A percentile compares a stretch with the other conserved stretches of the same genome.
Evolutionary conservation across 2,888 invertebrate genomes (phyloP).

Genomic region (Sphinx pinastri): DNA sequence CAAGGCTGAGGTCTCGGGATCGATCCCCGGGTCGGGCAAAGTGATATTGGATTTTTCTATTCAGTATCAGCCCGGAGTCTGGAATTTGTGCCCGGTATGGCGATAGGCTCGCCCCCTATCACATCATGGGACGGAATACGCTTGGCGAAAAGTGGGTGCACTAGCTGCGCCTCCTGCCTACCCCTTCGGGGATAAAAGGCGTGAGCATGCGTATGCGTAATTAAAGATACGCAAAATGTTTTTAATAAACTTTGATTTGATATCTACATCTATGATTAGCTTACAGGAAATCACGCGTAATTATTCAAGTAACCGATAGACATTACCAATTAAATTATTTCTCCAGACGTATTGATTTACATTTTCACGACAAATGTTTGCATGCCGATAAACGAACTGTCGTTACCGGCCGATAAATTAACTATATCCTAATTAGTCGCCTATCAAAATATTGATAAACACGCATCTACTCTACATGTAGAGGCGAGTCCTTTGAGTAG

Average conservation of each 20-base stretch:
- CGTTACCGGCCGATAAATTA: background rate
- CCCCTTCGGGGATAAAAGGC: too few species aligned
- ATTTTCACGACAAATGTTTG: conserved; percentile 3
- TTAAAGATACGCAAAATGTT: background rate
- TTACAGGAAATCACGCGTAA: background rate
- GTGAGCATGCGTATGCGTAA: too few species aligned
- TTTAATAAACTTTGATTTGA: background rate
- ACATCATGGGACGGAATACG: too few species aligned
- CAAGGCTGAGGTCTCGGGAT: too few species aligned
- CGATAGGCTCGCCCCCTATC: too few species aligned
- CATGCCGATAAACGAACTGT: conserved; percentile 1
- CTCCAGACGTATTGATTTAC: conserved; percentile 5
- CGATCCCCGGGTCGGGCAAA: too few species aligned
- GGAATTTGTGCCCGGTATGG: too few species aligned
- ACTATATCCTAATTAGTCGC: conserved; percentile 3
- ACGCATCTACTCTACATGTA: background rate
- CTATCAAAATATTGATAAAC: conserved; percentile 20
- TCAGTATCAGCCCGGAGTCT: too few species aligned
- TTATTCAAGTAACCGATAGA: background rate
- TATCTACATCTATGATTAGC: too few species aligned
- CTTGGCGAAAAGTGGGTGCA: too few species aligned
- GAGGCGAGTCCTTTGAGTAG: background rate
- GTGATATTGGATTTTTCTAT: too few species aligned
- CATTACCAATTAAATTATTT: background rate
- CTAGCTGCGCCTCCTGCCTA: too few species aligned